These are phyloP conservation scores for Ischnus inquisitorius DNA, from an alignment of 2,888 invertebrate genomes.

Conservation along the genomic window DNA sequence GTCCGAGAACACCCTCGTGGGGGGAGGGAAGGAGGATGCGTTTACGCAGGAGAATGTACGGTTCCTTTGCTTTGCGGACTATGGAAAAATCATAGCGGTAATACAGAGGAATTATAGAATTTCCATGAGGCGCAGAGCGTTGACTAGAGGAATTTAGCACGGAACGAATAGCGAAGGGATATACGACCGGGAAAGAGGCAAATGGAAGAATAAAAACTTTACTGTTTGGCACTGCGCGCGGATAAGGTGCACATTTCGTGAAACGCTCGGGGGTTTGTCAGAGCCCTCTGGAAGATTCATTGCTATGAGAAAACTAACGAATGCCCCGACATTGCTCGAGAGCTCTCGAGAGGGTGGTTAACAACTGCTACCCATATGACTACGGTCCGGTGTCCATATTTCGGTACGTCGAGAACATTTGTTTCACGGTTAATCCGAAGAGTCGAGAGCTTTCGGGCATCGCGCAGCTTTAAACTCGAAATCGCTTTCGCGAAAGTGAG, in stretches of 20 bases:
- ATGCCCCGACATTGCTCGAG: background rate
- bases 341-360: constrained; percentile 14
- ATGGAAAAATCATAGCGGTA: constrained; percentile 1
- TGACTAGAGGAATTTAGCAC: background rate
- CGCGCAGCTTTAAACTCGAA: no score
- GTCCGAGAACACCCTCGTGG: constrained; percentile 65
- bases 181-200: no score
- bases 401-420: background rate
- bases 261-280: background rate
- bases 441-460: background rate
- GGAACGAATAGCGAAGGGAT: background rate
- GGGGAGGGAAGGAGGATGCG: constrained; percentile 68
- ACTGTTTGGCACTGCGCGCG: no score
- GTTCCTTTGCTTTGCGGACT: background rate
- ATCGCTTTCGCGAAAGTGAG: no score
- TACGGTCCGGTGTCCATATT: background rate
- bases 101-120: background rate
- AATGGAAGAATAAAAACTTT: no score
- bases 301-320: constrained; percentile 1
- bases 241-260: background rate
- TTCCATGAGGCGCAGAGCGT: background rate
- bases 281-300: constrained; percentile 25
- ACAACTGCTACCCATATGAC: background rate
- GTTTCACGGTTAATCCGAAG: background rate
- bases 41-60: constrained; percentile 60